Evolutionary conservation across 2,113 vertebrate genomes (phyloP).

Genomic region (Odobenus rosmarus): DNA sequence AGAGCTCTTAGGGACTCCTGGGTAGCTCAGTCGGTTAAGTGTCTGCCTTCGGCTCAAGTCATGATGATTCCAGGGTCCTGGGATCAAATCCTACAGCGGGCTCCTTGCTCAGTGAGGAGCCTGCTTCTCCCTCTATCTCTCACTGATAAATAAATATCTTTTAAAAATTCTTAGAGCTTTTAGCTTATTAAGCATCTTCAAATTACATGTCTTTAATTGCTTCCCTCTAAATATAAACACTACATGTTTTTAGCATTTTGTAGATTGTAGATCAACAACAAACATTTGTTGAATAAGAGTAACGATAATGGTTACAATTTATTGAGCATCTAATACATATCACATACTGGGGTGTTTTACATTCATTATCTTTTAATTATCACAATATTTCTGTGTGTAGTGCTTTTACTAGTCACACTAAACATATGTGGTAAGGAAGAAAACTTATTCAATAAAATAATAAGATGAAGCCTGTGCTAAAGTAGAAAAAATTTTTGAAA

Average conservation of each 20-base stretch:
- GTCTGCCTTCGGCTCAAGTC: background rate
- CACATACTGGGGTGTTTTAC: background rate
- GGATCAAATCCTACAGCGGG: too few species aligned
- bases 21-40: background rate
- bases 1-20: background rate
- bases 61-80: background rate
- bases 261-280: background rate
- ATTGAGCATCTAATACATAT: background rate
- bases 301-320: background rate
- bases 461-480: background rate
- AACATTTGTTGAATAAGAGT: slow-evolving; percentile 11
- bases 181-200: background rate
- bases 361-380: slow-evolving; percentile 32
- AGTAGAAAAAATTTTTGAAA: background rate
- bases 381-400: background rate
- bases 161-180: background rate
- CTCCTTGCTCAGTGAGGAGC: background rate
- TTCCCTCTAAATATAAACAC: background rate
- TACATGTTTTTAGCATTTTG: background rate
- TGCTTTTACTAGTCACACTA: background rate
- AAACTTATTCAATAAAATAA: background rate
- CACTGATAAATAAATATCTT: background rate
- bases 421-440: background rate
- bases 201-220: slow-evolving; percentile 7
- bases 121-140: background rate